Conservation (phyloP, 2,113 vertebrate genomes). For the Aythya baeri region DNA sequence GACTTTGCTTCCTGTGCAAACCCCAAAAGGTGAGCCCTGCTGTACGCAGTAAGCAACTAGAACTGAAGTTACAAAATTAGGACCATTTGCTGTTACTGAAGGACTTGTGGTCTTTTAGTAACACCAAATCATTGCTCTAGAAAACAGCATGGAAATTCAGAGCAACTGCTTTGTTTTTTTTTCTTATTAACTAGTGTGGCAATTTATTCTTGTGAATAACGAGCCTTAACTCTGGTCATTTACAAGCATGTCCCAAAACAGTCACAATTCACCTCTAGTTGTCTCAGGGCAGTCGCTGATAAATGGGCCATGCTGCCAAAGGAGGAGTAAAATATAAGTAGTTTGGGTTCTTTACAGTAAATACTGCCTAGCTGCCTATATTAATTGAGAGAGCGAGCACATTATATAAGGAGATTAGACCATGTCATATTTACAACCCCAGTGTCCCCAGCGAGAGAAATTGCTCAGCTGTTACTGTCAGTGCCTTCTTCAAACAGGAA, state of each 20-base stretch:
- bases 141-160: not conserved
- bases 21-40: not conserved
- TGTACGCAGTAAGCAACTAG: not conserved
- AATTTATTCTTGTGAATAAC: slow-evolving; percentile 25
- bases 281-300: not conserved
- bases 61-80: not conserved
- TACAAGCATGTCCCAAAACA: not conserved
- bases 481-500: slow-evolving; percentile 48
- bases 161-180: not conserved
- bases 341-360: slow-evolving; percentile 9
- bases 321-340: not conserved
- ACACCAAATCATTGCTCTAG: not conserved
- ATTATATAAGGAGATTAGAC: slow-evolving; percentile 47
- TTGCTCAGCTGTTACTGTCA: slow-evolving; percentile 43
- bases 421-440: slow-evolving; percentile 23
- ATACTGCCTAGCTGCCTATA: not conserved
- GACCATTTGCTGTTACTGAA: too few species aligned
- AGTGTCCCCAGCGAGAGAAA: not conserved
- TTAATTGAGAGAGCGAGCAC: not conserved
- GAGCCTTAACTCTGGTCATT: not conserved
- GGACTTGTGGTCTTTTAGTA: not conserved
- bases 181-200: not conserved
- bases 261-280: not conserved
- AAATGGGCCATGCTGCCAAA: not conserved
- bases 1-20: not conserved